A percentile compares a stretch with the other conserved stretches of the same genome.
phyloP scores from a whole-genome alignment of 2,888 invertebrate genomes.

The Sepioteuthis lessoniana region DNA sequence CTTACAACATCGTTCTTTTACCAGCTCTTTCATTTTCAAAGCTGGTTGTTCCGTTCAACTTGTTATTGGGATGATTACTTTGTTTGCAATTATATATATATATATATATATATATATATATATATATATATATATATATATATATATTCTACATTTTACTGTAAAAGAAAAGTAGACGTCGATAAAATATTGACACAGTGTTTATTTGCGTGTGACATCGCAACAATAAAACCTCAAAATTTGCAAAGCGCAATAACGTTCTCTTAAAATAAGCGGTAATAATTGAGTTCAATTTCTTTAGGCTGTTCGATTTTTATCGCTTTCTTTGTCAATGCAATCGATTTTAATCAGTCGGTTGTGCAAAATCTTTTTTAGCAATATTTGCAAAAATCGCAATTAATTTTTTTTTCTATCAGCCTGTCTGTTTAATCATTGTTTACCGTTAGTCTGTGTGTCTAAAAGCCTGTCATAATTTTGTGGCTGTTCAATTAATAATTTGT shows the following conservation, averaged over 20 bases:
- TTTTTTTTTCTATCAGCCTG: not conserved
- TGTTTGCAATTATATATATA: too few species aligned
- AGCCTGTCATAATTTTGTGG: not conserved
- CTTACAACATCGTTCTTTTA: too few species aligned
- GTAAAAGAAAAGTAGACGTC: too few species aligned
- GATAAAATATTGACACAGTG: too few species aligned
- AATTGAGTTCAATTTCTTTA: not conserved
- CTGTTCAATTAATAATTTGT: not conserved
- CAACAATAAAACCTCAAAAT: too few species aligned
- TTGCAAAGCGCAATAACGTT: not conserved
- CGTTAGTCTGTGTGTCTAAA: not conserved
- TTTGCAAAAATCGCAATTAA: not conserved
- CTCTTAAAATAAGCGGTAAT: not conserved
- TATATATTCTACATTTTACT: too few species aligned
- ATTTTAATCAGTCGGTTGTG: not conserved
- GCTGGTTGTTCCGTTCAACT: too few species aligned
- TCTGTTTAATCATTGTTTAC: not conserved
- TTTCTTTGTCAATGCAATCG: not conserved
- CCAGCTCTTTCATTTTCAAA: too few species aligned
- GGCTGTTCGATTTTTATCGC: not conserved
- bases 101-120: too few species aligned
- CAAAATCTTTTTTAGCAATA: not conserved
- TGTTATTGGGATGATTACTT: too few species aligned
- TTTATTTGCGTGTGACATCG: too few species aligned
- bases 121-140: too few species aligned